These are phyloP conservation scores for Oreochromis aureus DNA, from an alignment of 2,113 vertebrate species.

Conservation along the genomic window DNA sequence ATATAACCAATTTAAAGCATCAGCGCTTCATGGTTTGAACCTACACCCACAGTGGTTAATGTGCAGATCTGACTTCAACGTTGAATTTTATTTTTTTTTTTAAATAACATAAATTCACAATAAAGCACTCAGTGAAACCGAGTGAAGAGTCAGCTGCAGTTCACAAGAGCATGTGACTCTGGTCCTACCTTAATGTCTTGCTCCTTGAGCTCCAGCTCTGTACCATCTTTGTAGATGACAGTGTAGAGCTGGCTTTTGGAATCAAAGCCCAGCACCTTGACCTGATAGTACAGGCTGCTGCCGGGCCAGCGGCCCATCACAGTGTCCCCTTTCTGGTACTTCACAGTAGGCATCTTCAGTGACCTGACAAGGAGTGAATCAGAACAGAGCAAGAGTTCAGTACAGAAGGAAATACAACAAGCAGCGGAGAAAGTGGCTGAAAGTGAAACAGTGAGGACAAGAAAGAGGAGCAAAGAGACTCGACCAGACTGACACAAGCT, in stretches of 20 bases:
- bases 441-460: background rate
- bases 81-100: too few relatives aligned
- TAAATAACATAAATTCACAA: background rate
- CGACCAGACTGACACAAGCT: background rate
- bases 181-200: constrained; percentile 83
- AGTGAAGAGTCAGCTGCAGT: background rate
- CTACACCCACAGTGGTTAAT: background rate
- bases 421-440: background rate
- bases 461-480: background rate
- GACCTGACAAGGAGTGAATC: constrained; percentile 4
- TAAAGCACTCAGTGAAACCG: background rate
- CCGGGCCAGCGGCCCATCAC: constrained; percentile 97
- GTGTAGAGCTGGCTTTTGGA: constrained; percentile 80
- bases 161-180: background rate
- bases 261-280: constrained; percentile 79
- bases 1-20: background rate
- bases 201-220: constrained; percentile 87
- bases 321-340: constrained; percentile 80
- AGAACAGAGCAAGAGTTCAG: background rate
- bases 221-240: constrained; percentile 95
- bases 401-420: background rate
- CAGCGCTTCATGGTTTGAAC: background rate
- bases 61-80: background rate
- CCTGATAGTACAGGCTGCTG: constrained; percentile 90
- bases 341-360: constrained; percentile 78